Evolutionary conservation across 2,888 invertebrate species (phyloP).

Genomic region (Prostheceraeus crozeri): DNA sequence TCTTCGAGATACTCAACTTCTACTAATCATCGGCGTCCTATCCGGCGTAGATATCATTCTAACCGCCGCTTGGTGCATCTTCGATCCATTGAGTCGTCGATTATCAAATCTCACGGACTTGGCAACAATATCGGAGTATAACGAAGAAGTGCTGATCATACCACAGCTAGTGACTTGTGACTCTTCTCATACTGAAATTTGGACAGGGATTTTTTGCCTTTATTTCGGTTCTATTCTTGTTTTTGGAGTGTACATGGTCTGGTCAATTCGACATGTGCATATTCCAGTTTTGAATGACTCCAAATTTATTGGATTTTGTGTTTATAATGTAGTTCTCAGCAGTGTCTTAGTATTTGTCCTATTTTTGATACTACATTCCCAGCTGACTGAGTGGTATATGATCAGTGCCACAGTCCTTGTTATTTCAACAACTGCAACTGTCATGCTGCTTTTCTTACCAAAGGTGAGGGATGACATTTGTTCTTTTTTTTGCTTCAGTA

Average conservation of each 20-base stretch:
- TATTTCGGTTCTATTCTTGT: slow-evolving; percentile 79
- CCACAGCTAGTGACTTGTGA: slow-evolving; percentile 76
- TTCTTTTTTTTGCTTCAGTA: no score
- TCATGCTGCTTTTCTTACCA: slow-evolving; percentile 76
- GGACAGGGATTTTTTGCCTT: slow-evolving; percentile 79
- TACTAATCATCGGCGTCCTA: slow-evolving; percentile 72
- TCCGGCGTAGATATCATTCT: slow-evolving; percentile 74
- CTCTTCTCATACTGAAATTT: slow-evolving; percentile 76
- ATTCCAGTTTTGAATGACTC: slow-evolving; percentile 84
- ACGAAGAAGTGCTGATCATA: slow-evolving; percentile 51
- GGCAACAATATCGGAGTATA: no score
- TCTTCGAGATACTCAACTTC: slow-evolving; percentile 78
- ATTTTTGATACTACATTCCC: slow-evolving; percentile 75
- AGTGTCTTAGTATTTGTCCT: slow-evolving; percentile 77
- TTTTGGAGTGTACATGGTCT: slow-evolving; percentile 87
- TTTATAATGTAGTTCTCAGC: slow-evolving; percentile 80
- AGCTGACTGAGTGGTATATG: slow-evolving; percentile 49
- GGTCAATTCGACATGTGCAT: slow-evolving; percentile 76
- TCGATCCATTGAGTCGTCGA: slow-evolving; percentile 79
- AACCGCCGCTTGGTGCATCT: slow-evolving; percentile 72
- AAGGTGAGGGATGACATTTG: slow-evolving; percentile 63
- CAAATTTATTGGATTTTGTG: slow-evolving; percentile 70
- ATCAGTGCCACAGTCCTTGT: slow-evolving; percentile 62
- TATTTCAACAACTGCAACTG: slow-evolving; percentile 74
- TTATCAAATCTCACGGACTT: slow-evolving; percentile 73